phyloP scores from a whole-genome alignment of 2,797 vertebrate species.

The Dipus sagitta region DNA sequence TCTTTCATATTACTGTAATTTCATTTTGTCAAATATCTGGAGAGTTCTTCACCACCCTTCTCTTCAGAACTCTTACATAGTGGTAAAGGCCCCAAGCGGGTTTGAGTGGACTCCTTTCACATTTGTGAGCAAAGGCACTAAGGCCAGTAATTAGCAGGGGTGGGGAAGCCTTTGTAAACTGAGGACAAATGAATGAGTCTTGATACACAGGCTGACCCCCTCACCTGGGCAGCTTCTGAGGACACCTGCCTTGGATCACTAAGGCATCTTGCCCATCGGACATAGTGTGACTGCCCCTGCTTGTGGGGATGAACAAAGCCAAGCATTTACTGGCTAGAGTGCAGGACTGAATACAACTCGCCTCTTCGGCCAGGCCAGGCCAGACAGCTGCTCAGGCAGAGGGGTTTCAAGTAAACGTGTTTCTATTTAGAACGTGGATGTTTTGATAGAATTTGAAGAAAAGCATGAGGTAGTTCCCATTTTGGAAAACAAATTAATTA shows the following conservation, averaged over 20 bases:
- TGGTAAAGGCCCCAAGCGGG: constrained; percentile 40
- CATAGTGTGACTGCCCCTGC: constrained; percentile 93
- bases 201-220: constrained; percentile 84
- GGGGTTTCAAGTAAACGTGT: constrained; percentile 84
- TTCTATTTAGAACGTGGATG: constrained; percentile 88
- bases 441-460: constrained; percentile 92
- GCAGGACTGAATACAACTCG: constrained; percentile 91
- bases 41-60: constrained; percentile 53
- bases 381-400: constrained; percentile 93
- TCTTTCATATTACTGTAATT: constrained; percentile 77
- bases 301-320: constrained; percentile 91
- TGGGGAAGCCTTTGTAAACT: constrained; percentile 83
- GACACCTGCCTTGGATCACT: constrained; percentile 97
- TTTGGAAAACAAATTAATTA: constrained; percentile 82
- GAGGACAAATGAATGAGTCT: constrained; percentile 81
- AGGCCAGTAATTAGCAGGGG: constrained; percentile 92
- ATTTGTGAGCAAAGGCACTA: constrained; percentile 90
- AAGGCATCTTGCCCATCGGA: constrained; percentile 93
- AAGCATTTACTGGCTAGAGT: constrained; percentile 77
- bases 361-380: constrained; percentile 87
- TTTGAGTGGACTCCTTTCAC: constrained; percentile 64
- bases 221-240: constrained; percentile 93
- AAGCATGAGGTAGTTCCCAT: constrained; percentile 87
- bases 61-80: constrained; percentile 70
- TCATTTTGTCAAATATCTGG: constrained; percentile 69